These are phyloP conservation scores for Platichthys flesus DNA, from an alignment of 2,113 vertebrate species.

Conservation along the genomic window DNA sequence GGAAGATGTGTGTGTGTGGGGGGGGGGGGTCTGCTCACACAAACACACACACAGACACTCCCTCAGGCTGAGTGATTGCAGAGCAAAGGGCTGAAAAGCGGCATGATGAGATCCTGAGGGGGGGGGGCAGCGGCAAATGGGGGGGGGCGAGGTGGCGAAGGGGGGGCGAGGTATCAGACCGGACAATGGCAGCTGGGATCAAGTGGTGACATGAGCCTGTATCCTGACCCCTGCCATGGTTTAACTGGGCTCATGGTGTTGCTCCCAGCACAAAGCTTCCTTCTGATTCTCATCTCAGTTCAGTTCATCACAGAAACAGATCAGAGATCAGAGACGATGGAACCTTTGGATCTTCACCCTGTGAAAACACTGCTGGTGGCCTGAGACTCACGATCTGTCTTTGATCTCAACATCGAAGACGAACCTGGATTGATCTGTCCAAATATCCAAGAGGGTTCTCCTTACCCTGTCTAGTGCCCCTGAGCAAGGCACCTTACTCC, in stretches of 20 bases:
- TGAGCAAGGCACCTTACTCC: too few species aligned
- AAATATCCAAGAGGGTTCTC: too few species aligned
- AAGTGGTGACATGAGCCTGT: slow-evolving; percentile 35
- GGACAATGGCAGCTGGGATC: slow-evolving; percentile 45
- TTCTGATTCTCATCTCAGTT: slow-evolving; percentile 16
- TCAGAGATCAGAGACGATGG: slow-evolving; percentile 14
- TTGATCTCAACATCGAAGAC: neutral
- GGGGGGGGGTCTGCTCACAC: slow-evolving; percentile 8
- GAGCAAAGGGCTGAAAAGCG: slow-evolving; percentile 46
- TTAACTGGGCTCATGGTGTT: slow-evolving; percentile 9
- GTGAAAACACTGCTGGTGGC: neutral
- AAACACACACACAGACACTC: slow-evolving; percentile 31
- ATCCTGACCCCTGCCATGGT: slow-evolving; percentile 39
- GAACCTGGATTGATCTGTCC: too few species aligned
- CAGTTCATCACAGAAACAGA: neutral
- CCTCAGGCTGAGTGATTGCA: slow-evolving; percentile 68
- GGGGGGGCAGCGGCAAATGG: neutral
- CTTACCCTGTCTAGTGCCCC: too few species aligned
- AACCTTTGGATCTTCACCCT: slow-evolving; percentile 21
- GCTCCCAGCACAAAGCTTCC: neutral
- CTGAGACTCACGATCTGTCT: neutral
- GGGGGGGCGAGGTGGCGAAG: neutral
- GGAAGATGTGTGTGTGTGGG: neutral
- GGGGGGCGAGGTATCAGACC: slow-evolving; percentile 38
- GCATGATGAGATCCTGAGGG: slow-evolving; percentile 58